Evolutionary conservation across 2,797 vertebrate species (phyloP), one percentile per base, ranked within the genome.

Genomic region (Myotis vivesi): DNA sequence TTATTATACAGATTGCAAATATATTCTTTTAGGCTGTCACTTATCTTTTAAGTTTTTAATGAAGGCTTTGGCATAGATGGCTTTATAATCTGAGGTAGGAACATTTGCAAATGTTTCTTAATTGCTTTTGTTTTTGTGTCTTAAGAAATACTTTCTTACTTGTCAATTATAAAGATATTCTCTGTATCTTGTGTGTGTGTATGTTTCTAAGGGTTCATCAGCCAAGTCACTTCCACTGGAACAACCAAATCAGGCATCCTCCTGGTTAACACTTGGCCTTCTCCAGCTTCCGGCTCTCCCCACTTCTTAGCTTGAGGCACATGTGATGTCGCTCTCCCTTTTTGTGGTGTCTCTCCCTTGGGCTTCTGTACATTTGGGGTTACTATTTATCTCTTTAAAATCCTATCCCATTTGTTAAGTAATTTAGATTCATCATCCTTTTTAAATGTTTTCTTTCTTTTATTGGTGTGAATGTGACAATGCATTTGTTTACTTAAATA

Each of bases 371-470:
- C 33, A 76, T 86, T 72, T 59, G 5, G 6, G 30, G 30, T 30
- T 87, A 6, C 25, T 71, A 41, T 80, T 93, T 55, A 79, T 41
- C 17, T 91, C 55, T 55, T 83, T 93, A 87, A 94, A 91, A 41
- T 84, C 28, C 49, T 13, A 86, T 33, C 9, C 7, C 7, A 36
- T 49, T 87, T 66, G 11, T 83, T 91, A 87, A 72, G 6, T 77
- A 85, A 86, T 83, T 87, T 68, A 94, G 3, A 75, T 76, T 71
- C 5, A 69, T 53, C 20, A 73, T 1, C 49, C 33, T 73, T 64
- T 89, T 73, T 90, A 2, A 46, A 33, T 81, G 20, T 8, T 2
- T 30, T 90, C 5, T 30, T 88, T 77, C 4, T 91, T 93, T 94
- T 71, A 57, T 64, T 55, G 4, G 17, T 15, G 5, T 9, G 16